Evolutionary conservation across 1,140 invertebrate species (phyloP).

Genomic region (Drosophila ogumai): DNA sequence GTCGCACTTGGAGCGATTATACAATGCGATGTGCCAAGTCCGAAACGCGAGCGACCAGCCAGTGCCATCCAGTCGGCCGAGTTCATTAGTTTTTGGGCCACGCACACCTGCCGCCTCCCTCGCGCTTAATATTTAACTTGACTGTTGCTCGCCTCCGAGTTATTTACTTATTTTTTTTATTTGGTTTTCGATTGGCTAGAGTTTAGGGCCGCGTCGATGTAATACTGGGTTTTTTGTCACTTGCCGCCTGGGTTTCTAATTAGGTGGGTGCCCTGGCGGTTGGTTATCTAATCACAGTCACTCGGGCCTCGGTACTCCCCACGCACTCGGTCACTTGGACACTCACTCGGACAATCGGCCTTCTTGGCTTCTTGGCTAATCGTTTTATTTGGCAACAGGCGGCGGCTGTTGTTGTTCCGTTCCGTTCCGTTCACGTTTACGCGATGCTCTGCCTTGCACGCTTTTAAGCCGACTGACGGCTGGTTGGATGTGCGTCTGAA

Average conservation of each 20-base stretch:
- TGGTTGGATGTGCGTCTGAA: slow-evolving; percentile 77
- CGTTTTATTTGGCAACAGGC: slow-evolving; percentile 22
- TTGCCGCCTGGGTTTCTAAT: slow-evolving; percentile 53
- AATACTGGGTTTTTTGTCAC: slow-evolving; percentile 32
- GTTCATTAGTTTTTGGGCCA: slow-evolving; percentile 46
- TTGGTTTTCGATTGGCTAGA: slow-evolving; percentile 32
- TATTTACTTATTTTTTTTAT: slow-evolving; percentile 17
- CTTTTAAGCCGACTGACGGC: slow-evolving; percentile 77
- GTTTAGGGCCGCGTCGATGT: slow-evolving; percentile 39
- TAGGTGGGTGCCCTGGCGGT: slow-evolving; percentile 39
- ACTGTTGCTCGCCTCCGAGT: background rate
- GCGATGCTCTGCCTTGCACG: slow-evolving; percentile 69
- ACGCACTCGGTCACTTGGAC: slow-evolving; percentile 33
- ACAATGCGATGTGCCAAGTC: slow-evolving; percentile 60
- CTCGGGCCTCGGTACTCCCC: slow-evolving; percentile 22
- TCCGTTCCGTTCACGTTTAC: slow-evolving; percentile 39
- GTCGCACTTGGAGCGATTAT: slow-evolving; percentile 63
- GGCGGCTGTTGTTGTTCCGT: slow-evolving; percentile 39
- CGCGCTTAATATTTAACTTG: slow-evolving; percentile 3
- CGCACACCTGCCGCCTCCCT: slow-evolving; percentile 30
- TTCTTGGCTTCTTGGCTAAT: slow-evolving; percentile 21
- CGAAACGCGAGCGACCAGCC: slow-evolving; percentile 10
- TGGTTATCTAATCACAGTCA: slow-evolving; percentile 73
- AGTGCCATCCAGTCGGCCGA: slow-evolving; percentile 4
- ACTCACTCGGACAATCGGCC: slow-evolving; percentile 39